These are phyloP conservation scores for Drosophila ironensis DNA, from an alignment of 1,140 invertebrate genomes.

Conservation along the genomic window DNA sequence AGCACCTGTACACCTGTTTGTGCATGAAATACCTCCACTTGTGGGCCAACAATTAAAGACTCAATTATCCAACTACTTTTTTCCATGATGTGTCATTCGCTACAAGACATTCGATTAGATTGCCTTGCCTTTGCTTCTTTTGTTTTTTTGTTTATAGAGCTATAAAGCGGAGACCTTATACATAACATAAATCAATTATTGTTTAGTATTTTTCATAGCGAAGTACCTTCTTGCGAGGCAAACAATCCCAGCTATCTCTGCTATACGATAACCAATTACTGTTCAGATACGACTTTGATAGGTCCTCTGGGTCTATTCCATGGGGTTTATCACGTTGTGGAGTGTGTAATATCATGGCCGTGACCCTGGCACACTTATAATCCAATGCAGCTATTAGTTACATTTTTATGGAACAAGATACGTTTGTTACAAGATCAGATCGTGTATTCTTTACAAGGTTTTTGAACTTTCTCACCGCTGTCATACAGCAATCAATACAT, in stretches of 20 bases:
- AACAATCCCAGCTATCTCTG: neutral
- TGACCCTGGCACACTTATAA: neutral
- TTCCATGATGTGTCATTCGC: conserved; percentile 1
- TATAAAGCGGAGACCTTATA: neutral
- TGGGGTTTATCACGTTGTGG: neutral
- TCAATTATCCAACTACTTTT: neutral
- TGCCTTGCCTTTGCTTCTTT: neutral
- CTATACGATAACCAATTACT: neutral
- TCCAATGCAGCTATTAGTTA: no score
- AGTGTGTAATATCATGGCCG: neutral
- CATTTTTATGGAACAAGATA: no score
- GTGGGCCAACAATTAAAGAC: neutral
- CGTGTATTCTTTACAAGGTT: neutral
- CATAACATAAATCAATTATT: conserved; percentile 11
- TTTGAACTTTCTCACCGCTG: no score
- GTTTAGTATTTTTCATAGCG: neutral
- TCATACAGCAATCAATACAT: no score
- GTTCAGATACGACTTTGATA: neutral
- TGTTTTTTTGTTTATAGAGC: neutral
- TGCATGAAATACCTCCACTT: neutral
- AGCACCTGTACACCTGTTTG: neutral
- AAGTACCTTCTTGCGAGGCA: neutral
- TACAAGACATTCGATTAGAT: conserved; percentile 25
- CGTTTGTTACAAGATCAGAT: no score
- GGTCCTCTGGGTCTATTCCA: neutral